phyloP scores from a whole-genome alignment of 64 coral and sea anemone genomes.

The Dendronephthya gigantea region DNA sequence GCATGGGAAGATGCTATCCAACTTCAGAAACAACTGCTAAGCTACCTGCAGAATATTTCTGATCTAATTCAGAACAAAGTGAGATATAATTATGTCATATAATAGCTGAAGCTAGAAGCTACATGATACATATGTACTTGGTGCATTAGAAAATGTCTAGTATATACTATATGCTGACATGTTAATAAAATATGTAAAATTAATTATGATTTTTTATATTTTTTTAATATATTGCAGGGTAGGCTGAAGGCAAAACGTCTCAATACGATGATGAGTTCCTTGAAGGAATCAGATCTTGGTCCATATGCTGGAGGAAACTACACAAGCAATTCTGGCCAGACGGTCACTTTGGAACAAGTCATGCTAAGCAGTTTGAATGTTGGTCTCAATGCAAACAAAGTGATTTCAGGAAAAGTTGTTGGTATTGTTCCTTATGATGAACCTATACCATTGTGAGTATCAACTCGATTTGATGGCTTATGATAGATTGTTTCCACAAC shows the following conservation, averaged over 20 bases:
- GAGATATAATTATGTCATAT: neutral
- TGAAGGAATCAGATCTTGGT: slow-evolving; percentile 61
- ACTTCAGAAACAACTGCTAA: slow-evolving; percentile 52
- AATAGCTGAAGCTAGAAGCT: neutral
- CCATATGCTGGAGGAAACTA: slow-evolving; percentile 66
- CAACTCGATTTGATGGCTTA: neutral
- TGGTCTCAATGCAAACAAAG: slow-evolving; percentile 68
- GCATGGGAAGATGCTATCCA: slow-evolving; percentile 54
- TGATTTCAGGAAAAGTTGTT: slow-evolving; percentile 70
- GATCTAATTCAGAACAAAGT: slow-evolving; percentile 75
- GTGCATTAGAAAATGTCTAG: neutral
- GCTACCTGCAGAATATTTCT: slow-evolving; percentile 50
- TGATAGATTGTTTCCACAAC: neutral
- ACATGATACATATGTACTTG: neutral
- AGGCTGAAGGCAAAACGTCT: slow-evolving; percentile 81
- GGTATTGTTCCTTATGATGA: slow-evolving; percentile 83
- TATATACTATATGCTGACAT: neutral
- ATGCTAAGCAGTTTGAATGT: slow-evolving; percentile 42
- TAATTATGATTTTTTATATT: too few relatives aligned
- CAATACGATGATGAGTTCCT: slow-evolving; percentile 59
- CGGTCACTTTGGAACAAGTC: slow-evolving; percentile 46
- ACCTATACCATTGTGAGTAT: slow-evolving; percentile 85
- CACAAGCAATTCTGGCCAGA: slow-evolving; percentile 50
- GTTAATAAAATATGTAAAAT: too few relatives aligned
- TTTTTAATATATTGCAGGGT: slow-evolving; percentile 29